A percentile compares a stretch with the other conserved stretches of the same genome.
Evolutionary conservation across 2,888 invertebrate genomes (phyloP).

Genomic region (Erebia aethiops): DNA sequence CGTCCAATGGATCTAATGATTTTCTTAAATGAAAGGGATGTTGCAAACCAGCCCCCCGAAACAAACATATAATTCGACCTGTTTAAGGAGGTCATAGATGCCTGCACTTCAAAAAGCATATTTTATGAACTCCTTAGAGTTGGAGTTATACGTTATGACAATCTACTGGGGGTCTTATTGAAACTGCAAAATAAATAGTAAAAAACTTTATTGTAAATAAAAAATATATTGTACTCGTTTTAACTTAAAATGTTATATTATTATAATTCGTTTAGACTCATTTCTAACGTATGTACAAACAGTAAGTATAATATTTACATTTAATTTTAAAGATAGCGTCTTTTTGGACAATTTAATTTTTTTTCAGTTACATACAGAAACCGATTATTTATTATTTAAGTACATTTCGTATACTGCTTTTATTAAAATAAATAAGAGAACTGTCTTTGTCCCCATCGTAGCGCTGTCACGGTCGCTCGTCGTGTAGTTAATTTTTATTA

Average conservation of each 20-base stretch:
- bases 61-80: too few relatives aligned
- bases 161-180: neutral
- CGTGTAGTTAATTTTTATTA: too few relatives aligned
- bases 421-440: neutral
- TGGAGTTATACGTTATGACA: too few relatives aligned
- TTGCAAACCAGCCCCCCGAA: too few relatives aligned
- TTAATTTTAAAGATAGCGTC: constrained; percentile 22
- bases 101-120: too few relatives aligned
- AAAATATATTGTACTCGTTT: constrained; percentile 66
- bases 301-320: constrained; percentile 28
- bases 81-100: too few relatives aligned
- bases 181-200: constrained; percentile 56
- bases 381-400: neutral
- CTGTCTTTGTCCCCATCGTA: too few relatives aligned
- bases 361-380: neutral
- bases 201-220: constrained; percentile 70
- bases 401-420: constrained; percentile 7
- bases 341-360: constrained; percentile 22
- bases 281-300: constrained; percentile 37
- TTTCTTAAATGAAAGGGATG: neutral
- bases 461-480: too few relatives aligned
- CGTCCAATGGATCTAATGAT: neutral
- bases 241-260: constrained; percentile 66
- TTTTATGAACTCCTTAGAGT: neutral
- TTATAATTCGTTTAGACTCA: constrained; percentile 34